Percentiles rank a stretch among this genome's conserved stretches.
Evolutionary conservation across 2,113 vertebrate genomes (phyloP).

Genomic region (Machaerirhynchus nigripectus): DNA sequence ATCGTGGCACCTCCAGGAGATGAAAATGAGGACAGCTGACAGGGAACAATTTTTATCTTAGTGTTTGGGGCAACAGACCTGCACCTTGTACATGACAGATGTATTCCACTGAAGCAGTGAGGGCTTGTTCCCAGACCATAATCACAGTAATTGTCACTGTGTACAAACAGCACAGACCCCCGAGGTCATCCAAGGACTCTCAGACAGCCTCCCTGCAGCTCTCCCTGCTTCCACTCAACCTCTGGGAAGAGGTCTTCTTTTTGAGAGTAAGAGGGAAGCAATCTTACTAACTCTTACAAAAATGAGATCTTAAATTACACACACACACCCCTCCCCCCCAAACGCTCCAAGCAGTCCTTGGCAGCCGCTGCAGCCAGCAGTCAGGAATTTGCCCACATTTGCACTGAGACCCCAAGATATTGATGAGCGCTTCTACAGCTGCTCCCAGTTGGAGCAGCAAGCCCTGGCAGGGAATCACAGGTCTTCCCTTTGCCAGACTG

Average conservation of each 20-base stretch:
- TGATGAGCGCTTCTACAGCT: not conserved
- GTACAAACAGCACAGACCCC: not conserved
- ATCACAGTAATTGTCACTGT: not conserved
- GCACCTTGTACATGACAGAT: not conserved
- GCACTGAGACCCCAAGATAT: not conserved
- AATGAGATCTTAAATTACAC: not conserved
- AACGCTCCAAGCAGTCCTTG: not conserved
- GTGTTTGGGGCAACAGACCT: not conserved
- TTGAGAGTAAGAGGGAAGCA: not conserved
- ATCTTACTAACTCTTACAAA: not conserved
- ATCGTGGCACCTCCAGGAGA: not conserved
- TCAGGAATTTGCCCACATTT: not conserved
- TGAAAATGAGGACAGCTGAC: not conserved
- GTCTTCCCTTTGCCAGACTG: not conserved
- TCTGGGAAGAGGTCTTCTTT: no score
- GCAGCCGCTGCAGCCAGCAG: not conserved
- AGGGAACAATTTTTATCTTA: rapidly evolving
- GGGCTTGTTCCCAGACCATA: not conserved
- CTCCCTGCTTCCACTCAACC: not conserved
- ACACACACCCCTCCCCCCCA: rapidly evolving
- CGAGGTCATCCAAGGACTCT: not conserved
- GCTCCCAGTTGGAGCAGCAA: not conserved
- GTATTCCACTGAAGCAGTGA: not conserved
- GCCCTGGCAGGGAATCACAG: not conserved
- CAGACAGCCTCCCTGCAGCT: not conserved